Evolutionary conservation across 2,888 invertebrate genomes (phyloP), one percentile per base, ranked within the genome.

Genomic region (Drosophila meridiana): DNA sequence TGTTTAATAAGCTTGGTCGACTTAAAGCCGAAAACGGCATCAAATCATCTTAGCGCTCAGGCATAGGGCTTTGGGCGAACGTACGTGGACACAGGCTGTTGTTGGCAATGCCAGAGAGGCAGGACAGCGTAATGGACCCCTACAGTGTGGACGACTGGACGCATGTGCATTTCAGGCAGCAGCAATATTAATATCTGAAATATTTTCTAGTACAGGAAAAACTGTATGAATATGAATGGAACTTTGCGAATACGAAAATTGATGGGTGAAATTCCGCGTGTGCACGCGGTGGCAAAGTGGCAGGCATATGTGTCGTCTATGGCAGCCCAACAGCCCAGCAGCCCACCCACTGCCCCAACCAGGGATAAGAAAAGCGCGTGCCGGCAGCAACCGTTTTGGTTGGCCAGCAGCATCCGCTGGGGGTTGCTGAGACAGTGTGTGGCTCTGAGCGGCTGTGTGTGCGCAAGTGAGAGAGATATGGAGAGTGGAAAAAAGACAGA

Each of bases 301-400:
- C 56, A 47, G 57, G 50, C 69, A 61, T 47, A 61, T 60, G 59
- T 57, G 59, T 45, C 43, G 59, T 47, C 45, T 4, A 11, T 8
- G 36, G 28, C 59, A 64, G 38, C 50, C 50, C 38, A 59, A 7
- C 32, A 55, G 42, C 62, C 59, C 62, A 59, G 7, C 32, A 50
- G 42, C 59, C 62, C 62, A 57, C 66, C 30, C 42, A 36, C 48
- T 20, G 30, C 20, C 52, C 57, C 5, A 3, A 3, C 48, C 14
- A 14, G 14, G 34, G 42, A 38, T 3, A 53, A 50, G 71, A 30
- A 52, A 68, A 71, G 63, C 73, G 76, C 82, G 78, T 82, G 80
- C 72, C 79, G 64, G 70, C 90, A 89, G 86, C 83, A 78, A 82
- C 68, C 81, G 84, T 74, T 89, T 87, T 88, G 89, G 89, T 89